Base-by-base conservation (phyloP, 2,888 invertebrate genomes). In the Pteria penguin region DNA sequence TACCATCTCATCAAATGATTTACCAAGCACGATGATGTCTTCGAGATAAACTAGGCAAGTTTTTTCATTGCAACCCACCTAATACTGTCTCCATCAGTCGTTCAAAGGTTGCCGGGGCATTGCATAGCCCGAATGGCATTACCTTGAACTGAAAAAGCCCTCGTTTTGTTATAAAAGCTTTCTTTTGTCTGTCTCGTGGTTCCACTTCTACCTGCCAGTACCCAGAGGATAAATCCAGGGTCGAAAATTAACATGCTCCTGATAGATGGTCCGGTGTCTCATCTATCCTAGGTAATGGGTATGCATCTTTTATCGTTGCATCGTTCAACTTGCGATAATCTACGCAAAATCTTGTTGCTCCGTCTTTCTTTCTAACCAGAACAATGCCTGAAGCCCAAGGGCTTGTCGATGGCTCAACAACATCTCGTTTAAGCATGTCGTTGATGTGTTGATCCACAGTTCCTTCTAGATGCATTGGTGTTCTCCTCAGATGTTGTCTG, bases 21-120 rank as follows among this genome's bases (percentile, higher is more conserved):
- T 62, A 22, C 62, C 32, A 14, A 62, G 18, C 5, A 33, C 31
- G 18, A 62, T 62, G 4, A 62, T 31, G 22, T 62, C 62, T 14
- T 62, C 62, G 27, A 62, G 22, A 32, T 62, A 62, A 3, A 78
- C 32, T 2, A 73, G 27, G 18, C 67, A 73, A 22, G 32, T n/a
- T 55, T 57, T 68, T 31, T 57, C 58, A 73, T 2, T 67, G 57
- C 18, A 67, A 29, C 24, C 57, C 66, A 3, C 27, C 27, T 2
- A 73, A 57, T 8, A 73, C 67, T n/a, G 33, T 22, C 2, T 77
- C 61, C 77, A 78, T 78, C 14, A 77, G n/a, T 3, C 75, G 27
- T 29, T 68, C 61, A 61, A 77, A n/a, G n/a, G n/a, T n/a, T n/a
- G n/a, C n/a, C n/a, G n/a, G n/a, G n/a, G n/a, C n/a, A n/a, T n/a